Percentiles rank a stretch among this genome's conserved stretches.
Evolutionary conservation across 1,140 invertebrate genomes (phyloP).

Genomic region (Drosophila athabasca): DNA sequence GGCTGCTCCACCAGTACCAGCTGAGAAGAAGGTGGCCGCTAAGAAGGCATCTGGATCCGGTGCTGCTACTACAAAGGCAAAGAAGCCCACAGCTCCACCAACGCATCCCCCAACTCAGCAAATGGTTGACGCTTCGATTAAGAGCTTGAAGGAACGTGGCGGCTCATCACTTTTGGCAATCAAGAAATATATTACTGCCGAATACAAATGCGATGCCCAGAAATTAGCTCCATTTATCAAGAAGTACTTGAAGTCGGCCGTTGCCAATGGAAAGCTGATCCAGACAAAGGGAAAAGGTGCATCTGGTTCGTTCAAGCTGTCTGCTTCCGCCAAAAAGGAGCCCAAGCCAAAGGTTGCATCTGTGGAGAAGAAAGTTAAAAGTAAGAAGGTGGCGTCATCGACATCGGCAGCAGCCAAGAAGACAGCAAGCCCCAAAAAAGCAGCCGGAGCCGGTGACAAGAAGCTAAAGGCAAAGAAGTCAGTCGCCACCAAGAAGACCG

Average conservation of each 20-base stretch:
- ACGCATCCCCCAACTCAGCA: constrained; percentile 86
- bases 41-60: not conserved
- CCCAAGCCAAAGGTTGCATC: no score
- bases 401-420: no score
- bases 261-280: constrained; percentile 85
- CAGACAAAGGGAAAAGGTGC: constrained; percentile 87
- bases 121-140: constrained; percentile 88
- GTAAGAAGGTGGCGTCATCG: no score
- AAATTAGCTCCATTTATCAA: constrained; percentile 87
- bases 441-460: no score
- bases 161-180: constrained; percentile 87
- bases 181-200: constrained; percentile 87
- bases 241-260: constrained; percentile 86
- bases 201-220: constrained; percentile 85
- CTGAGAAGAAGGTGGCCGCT: constrained; percentile 29
- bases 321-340: constrained; percentile 41
- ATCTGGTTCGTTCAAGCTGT: constrained; percentile 86
- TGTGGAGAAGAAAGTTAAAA: no score
- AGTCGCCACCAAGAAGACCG: no score
- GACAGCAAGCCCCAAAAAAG: no score
- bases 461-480: no score
- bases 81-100: no score
- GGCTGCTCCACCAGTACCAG: constrained; percentile 21
- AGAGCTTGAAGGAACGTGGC: constrained; percentile 81
- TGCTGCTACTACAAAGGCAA: no score